Evolutionary conservation across 2,888 invertebrate species (phyloP).

Genomic region (Andrena camellia): DNA sequence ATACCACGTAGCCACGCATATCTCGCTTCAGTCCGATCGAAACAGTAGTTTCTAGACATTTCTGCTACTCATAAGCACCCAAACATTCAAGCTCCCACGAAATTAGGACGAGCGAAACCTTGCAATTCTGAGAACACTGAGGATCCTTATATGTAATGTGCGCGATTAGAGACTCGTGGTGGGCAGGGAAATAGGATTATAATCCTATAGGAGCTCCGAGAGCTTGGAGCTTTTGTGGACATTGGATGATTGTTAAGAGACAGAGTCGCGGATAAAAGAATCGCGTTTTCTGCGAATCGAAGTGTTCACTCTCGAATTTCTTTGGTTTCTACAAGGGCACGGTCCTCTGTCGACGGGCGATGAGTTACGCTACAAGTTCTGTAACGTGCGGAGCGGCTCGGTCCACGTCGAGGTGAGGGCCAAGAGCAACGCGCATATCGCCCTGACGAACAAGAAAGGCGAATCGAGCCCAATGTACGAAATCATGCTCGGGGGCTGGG

Average conservation of each 20-base stretch:
- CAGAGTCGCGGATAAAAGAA: too few relatives aligned
- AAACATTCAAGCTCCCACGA: neutral
- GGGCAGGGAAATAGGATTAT: too few relatives aligned
- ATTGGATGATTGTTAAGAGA: too few relatives aligned
- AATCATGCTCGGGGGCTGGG: constrained; percentile 90
- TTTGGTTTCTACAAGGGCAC: constrained; percentile 57
- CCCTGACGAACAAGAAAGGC: constrained; percentile 86
- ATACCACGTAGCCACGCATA: constrained; percentile 19
- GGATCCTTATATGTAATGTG: too few relatives aligned
- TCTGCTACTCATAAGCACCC: neutral
- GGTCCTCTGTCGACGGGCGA: constrained; percentile 85
- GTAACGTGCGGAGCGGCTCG: constrained; percentile 86
- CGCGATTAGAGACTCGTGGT: too few relatives aligned
- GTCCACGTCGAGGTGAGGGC: constrained; percentile 88
- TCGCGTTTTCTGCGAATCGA: neutral
- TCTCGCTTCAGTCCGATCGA: constrained; percentile 14
- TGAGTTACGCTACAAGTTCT: constrained; percentile 88
- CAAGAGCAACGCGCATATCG: constrained; percentile 89
- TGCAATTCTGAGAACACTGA: neutral
- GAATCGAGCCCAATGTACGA: constrained; percentile 89
- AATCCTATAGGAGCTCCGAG: too few relatives aligned
- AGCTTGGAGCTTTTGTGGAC: too few relatives aligned
- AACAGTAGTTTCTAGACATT: neutral
- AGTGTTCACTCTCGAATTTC: neutral
- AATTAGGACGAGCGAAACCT: neutral